Evolutionary conservation across 2,888 invertebrate species (phyloP).

Genomic region (Orthosia gothica): DNA sequence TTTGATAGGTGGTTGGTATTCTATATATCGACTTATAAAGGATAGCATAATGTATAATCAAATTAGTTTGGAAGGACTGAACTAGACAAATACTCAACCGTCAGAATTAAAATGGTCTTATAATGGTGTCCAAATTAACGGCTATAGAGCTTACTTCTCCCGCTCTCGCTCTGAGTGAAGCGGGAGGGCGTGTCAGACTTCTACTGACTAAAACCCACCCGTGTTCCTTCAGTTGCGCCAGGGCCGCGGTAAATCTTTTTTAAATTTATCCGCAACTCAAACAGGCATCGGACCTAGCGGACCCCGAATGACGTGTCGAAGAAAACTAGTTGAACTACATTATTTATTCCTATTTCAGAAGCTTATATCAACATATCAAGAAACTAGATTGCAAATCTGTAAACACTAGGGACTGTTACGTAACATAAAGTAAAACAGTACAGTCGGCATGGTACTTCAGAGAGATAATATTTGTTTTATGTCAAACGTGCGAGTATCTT

Average conservation of each 20-base stretch:
- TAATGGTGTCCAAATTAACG: neutral
- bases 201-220: no score
- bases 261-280: no score
- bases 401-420: conserved; percentile 56
- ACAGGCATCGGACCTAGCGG: no score
- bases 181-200: no score
- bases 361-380: conserved; percentile 46
- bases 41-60: no score
- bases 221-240: no score
- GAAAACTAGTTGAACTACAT: neutral
- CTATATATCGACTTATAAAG: no score
- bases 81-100: neutral
- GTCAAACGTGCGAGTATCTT: conserved; percentile 49
- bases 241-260: no score
- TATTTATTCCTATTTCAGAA: conserved; percentile 39
- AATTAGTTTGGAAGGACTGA: neutral
- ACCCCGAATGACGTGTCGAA: no score
- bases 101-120: neutral
- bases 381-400: conserved; percentile 54
- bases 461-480: conserved; percentile 68
- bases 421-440: conserved; percentile 56
- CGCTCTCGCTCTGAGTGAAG: no score
- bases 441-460: conserved; percentile 34
- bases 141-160: neutral
- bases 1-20: no score